Percentiles rank a stretch among this genome's conserved stretches.
phyloP scores from a whole-genome alignment of 2,888 invertebrate species.

The Zootermopsis nevadensis region DNA sequence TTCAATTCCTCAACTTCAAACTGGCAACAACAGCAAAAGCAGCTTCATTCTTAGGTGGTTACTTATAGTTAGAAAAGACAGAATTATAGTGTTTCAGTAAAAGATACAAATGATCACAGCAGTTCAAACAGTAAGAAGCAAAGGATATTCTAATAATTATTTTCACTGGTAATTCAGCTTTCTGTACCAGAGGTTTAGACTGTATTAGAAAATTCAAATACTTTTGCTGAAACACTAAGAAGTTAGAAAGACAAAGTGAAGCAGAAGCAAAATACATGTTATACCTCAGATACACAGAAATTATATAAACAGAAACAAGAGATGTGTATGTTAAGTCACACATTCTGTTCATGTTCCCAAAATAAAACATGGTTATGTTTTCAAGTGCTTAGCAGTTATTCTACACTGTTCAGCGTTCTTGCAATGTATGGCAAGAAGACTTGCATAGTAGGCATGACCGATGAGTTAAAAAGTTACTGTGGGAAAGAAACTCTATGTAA shows the following conservation, averaged over 20 bases:
- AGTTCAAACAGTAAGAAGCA: not conserved
- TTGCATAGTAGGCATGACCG: no score
- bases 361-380: not conserved
- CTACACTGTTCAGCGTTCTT: no score
- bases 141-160: not conserved
- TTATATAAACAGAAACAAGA: not conserved
- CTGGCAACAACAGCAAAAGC: conserved; percentile 53
- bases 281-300: not conserved
- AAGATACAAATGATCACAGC: not conserved
- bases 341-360: not conserved
- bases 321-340: not conserved
- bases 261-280: not conserved
- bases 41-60: conserved; percentile 35
- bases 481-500: no score
- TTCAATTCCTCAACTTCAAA: conserved; percentile 68
- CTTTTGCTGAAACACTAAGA: not conserved
- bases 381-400: no score
- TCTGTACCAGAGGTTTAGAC: not conserved
- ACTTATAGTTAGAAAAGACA: conserved; percentile 26
- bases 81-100: conserved; percentile 24
- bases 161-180: not conserved
- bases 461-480: no score
- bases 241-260: conserved; percentile 3
- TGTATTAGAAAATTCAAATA: not conserved
- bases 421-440: no score